Evolutionary conservation across 92 coral and sea anemone species (phyloP).

Genomic region (Heliopora coerulea): DNA sequence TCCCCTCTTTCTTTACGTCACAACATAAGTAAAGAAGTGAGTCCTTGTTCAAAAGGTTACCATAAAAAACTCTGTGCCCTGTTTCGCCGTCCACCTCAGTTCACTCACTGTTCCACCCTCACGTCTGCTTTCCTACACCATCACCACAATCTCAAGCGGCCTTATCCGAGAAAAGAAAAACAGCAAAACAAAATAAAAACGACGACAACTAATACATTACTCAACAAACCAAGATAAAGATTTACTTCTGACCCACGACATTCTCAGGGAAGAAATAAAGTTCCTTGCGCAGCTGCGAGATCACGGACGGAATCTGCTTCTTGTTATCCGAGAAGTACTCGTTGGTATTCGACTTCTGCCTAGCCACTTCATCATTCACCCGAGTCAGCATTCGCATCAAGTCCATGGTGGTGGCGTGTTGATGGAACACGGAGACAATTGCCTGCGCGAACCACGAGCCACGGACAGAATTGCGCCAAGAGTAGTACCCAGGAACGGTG

Average conservation of each 20-base stretch:
- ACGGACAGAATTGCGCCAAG: constrained; percentile 51
- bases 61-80: no score
- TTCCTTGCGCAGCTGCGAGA: constrained; percentile 48
- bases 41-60: no score
- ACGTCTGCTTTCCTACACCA: no score
- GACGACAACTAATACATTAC: no score
- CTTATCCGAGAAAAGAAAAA: no score
- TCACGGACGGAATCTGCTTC: constrained; percentile 48
- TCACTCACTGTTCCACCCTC: no score
- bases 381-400: constrained; percentile 48
- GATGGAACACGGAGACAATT: constrained; percentile 41
- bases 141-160: no score
- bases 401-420: constrained; percentile 45
- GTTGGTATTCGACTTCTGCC: constrained; percentile 47
- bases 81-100: no score
- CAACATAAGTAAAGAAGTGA: no score
- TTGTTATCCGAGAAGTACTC: constrained; percentile 44
- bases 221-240: constrained; percentile 31
- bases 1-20: no score
- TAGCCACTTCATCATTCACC: constrained; percentile 47
- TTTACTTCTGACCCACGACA: constrained; percentile 42
- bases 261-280: constrained; percentile 52
- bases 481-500: constrained; percentile 61
- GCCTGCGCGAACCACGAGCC: constrained; percentile 60
- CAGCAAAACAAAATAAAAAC: no score